Evolutionary conservation across 1,140 invertebrate species (phyloP).

Genomic region (Asobara japonica): DNA sequence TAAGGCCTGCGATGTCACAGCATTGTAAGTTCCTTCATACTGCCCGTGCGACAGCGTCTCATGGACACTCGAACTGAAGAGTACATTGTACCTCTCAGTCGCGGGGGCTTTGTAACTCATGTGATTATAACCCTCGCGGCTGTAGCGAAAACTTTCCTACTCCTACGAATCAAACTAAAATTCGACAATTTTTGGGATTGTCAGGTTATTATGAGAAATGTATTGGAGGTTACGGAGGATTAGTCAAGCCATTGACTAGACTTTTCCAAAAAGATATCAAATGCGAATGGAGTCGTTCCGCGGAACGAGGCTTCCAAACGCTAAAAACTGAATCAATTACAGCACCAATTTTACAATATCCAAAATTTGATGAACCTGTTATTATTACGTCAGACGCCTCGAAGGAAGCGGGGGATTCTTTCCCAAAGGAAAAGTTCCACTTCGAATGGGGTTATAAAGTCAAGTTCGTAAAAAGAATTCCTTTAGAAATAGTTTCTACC

Average conservation of each 20-base stretch:
- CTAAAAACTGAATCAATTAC: constrained; percentile 14
- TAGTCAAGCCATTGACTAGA: constrained; percentile 52
- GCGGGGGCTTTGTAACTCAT: no score
- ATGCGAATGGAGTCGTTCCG: constrained; percentile 43
- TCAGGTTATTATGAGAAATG: constrained; percentile 60
- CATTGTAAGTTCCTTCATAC: no score
- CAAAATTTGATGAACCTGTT: not conserved
- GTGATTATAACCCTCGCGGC: no score
- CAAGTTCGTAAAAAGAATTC: no score
- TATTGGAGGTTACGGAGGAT: constrained; percentile 52
- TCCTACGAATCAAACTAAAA: constrained; percentile 54
- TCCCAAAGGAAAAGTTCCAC: no score
- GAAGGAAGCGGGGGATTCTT: no score
- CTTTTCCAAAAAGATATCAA: constrained; percentile 53
- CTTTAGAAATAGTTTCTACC: no score
- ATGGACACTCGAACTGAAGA: no score
- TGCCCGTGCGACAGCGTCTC: no score
- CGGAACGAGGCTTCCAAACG: constrained; percentile 48
- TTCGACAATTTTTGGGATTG: constrained; percentile 63
- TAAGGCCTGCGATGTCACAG: no score
- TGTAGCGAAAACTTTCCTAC: constrained; percentile 56
- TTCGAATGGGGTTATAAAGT: no score
- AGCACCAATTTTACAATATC: constrained; percentile 30
- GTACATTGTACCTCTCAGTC: no score
- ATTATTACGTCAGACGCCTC: not conserved